Evolutionary conservation across 2,797 vertebrate genomes (phyloP), one percentile per base, ranked within the genome.

Genomic region (Microctenopoma lineatum): DNA sequence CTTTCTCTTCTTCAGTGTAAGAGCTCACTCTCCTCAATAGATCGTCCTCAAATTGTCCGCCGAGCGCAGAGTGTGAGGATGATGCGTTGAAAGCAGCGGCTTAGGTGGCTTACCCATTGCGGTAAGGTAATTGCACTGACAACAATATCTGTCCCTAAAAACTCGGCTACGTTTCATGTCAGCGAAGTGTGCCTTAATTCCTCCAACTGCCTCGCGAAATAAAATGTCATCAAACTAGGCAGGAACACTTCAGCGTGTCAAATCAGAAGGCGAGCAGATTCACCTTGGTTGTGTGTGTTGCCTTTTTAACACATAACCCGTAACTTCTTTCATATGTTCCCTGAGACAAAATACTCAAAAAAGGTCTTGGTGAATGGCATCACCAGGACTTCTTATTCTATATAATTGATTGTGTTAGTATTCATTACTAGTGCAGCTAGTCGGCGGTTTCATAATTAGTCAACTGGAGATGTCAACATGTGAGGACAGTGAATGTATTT

Each of bases 171-270:
- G 12, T 58, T 64, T 81, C 39, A 62, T 21, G 60, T 52, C 61
- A 55, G 45, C n/a, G 47, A 61, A 80, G 56, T 53, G 32, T 78
- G 59, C 64, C 60, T 70, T 78, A 71, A 82, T 82, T 83, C 57
- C 29, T 63, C 62, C 52, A 48, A 57, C 29, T 64, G 55, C 60
- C 65, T 29, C 11, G 15, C 39, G 61, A 57, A 54, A 70, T 66
- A 63, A 72, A 79, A 77, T 71, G 58, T 66, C 75, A 73, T 59
- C 62, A 42, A 42, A 21, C 10, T 16, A 7, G 59, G 7, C 48
- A 18, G 54, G 25, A 50, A 25, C 69, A 45, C 61, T 79, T 79
- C 29, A 34, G 46, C 51, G 52, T 14, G 54, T 74, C 70, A 69
- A 51, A 72, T 56, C 59, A 45, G 18, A 68, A 52, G 25, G 36